phyloP scores from a whole-genome alignment of 53 echinoderm and acorn worm species.

The Paracentrotus lividus region DNA sequence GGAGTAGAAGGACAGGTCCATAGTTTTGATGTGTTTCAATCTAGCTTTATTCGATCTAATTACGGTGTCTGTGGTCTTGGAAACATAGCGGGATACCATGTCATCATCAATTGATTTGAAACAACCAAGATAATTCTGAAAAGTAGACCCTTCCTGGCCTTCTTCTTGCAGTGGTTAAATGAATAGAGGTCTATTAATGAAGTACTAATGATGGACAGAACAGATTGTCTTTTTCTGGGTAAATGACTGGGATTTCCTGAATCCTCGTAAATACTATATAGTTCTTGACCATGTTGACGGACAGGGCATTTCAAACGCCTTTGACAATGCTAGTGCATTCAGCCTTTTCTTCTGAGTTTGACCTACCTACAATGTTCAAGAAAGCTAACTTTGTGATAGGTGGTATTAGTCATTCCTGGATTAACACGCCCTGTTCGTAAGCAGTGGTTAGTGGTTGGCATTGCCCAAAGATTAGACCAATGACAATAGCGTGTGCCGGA shows the following conservation, averaged over 20 bases:
- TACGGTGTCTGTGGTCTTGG: conserved; percentile 44
- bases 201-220: conserved; percentile 18
- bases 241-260: background rate
- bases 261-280: too few relatives aligned
- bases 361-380: background rate
- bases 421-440: background rate
- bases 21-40: background rate
- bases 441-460: background rate
- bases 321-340: background rate
- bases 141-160: background rate
- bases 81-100: conserved; percentile 34
- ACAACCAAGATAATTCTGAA: background rate
- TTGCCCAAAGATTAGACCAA: conserved; percentile 49
- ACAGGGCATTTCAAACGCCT: background rate
- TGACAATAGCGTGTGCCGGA: conserved; percentile 42
- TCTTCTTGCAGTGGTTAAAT: background rate
- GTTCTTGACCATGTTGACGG: background rate
- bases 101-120: background rate
- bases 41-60: conserved; percentile 42
- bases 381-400: background rate
- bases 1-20: background rate
- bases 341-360: background rate
- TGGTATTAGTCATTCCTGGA: background rate
- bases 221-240: background rate
- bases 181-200: conserved; percentile 13